Base-by-base conservation (phyloP, 2,888 invertebrate genomes). In the Agonum fuliginosum region DNA sequence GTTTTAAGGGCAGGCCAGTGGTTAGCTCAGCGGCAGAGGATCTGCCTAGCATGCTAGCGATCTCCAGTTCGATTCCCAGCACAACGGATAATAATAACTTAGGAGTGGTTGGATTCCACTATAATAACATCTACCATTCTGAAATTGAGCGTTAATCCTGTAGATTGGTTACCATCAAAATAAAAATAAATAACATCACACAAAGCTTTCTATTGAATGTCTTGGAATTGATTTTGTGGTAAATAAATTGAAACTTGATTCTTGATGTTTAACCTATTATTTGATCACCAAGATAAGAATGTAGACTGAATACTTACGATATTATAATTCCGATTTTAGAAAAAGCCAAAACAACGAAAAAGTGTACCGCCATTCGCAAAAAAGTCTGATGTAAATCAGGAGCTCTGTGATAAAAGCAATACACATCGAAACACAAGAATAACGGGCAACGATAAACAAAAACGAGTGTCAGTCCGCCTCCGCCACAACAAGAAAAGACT, bases 341-440 rank as follows among this genome's bases (percentile, higher is more conserved):
- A 30, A 30, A 24, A 27, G 54, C 24, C 54, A 14, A 58, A 58
- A 62, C 58, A 62, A 62, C 58, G 58, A 62, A 62, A 46, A 46
- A 30, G 30, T 30, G 30, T 62, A 62, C 27, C 58, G 27, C 58
- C 58, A 62, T 27, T 62, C 58, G 30, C 58, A 30, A 41, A 54
- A 58, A 41, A 10, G 12, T 67, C 37, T 67, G 51, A 71, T 3
- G 24, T 34, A 43, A 19, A 51, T 72, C 37, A 34, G 37, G 54
- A 72, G 19, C 37, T 27, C 75, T 75, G 75, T 75, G 75, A 75
- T 75, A 75, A 24, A 73, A 65, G 75, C 75, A 75, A 75, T 75
- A 75, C 67, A 67, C 75, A 75, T 75, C 75, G 75, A 75, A 75
- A 48, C 37, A 67, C 34, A 46, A 67, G 22, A 62, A 74, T 20